Evolutionary conservation across 1,140 invertebrate species (phyloP).

Genomic region (Drosophila quadrilineata): DNA sequence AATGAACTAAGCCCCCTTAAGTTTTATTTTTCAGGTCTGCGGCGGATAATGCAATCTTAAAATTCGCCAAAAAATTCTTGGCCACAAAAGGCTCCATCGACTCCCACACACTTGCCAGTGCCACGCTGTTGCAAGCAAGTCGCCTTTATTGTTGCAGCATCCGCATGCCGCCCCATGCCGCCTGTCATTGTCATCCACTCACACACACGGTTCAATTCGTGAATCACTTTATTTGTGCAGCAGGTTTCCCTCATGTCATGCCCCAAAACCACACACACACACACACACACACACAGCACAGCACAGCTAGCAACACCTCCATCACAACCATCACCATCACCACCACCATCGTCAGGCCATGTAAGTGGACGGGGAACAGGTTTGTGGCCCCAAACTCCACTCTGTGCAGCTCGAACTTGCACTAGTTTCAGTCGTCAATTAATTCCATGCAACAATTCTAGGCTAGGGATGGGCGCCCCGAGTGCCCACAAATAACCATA

Average conservation of each 20-base stretch:
- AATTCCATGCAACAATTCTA: slow-evolving; percentile 38
- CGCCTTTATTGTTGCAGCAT: neutral
- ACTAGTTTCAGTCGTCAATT: slow-evolving; percentile 56
- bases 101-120: too few species aligned
- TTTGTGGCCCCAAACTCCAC: too few species aligned
- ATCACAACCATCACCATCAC: neutral
- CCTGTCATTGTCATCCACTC: slow-evolving; percentile 35
- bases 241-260: slow-evolving; percentile 50
- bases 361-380: too few species aligned
- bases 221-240: slow-evolving; percentile 65
- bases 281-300: slow-evolving; percentile 25
- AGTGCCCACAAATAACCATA: neutral
- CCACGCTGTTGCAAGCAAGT: slow-evolving; percentile 23
- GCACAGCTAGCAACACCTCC: slow-evolving; percentile 1
- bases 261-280: slow-evolving; percentile 1
- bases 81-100: too few species aligned
- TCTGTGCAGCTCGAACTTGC: slow-evolving; percentile 74
- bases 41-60: too few species aligned
- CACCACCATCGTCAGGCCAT: neutral
- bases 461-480: slow-evolving; percentile 46
- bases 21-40: too few species aligned
- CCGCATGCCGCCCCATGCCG: neutral
- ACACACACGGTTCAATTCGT: slow-evolving; percentile 54
- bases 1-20: slow-evolving; percentile 78
- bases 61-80: too few species aligned